phyloP scores from a whole-genome alignment of 2,797 vertebrate species.

The Podargus strigoides region DNA sequence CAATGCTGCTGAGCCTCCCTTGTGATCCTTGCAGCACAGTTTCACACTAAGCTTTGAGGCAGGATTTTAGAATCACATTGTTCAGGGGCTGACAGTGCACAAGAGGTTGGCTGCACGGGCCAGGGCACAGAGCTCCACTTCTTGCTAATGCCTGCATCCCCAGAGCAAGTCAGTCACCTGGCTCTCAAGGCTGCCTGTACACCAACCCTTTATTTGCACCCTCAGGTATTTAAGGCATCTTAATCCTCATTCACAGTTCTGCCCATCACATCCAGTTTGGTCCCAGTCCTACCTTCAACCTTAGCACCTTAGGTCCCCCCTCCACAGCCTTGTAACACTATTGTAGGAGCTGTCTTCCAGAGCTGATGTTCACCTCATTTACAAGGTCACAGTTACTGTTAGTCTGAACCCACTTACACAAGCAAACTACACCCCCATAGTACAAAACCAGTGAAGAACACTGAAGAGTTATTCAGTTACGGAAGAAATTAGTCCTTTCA shows the following conservation, averaged over 20 bases:
- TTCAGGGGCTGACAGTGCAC: too few relatives aligned
- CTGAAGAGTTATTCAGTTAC: neutral
- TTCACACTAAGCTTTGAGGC: too few relatives aligned
- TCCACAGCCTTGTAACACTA: accelerated
- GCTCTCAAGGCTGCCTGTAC: neutral
- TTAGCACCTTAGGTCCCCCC: neutral
- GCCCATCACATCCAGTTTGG: neutral
- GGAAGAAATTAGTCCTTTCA: neutral
- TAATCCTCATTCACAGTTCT: neutral
- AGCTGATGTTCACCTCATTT: neutral
- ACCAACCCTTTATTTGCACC: neutral
- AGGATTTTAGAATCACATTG: too few relatives aligned
- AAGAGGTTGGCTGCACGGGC: too few relatives aligned
- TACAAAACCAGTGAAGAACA: neutral
- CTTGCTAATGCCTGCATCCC: neutral
- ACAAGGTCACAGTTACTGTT: neutral
- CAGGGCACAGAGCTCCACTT: neutral
- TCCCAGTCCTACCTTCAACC: neutral
- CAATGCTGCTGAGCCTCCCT: too few relatives aligned
- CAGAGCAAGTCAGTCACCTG: neutral
- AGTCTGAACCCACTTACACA: neutral
- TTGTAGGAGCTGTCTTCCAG: neutral
- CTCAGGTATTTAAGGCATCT: neutral
- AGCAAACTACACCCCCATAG: neutral
- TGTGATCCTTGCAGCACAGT: too few relatives aligned